These are phyloP conservation scores for Drosophila maculinotata DNA, from an alignment of 2,888 invertebrate species.

Conservation along the genomic window DNA sequence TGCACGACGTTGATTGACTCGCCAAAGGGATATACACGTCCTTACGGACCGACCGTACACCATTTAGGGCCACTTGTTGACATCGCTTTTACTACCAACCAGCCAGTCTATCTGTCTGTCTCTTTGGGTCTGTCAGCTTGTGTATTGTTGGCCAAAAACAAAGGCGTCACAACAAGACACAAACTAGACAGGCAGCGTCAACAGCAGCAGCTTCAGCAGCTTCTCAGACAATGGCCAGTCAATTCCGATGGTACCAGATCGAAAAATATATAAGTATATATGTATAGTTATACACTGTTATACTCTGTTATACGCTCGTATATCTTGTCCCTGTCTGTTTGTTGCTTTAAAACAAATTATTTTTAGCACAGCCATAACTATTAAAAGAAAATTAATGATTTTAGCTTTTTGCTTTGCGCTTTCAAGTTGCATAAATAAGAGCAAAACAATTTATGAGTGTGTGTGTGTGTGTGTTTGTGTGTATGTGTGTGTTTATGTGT, in stretches of 20 bases:
- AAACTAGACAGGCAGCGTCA: conserved; percentile 60
- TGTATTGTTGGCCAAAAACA: conserved; percentile 67
- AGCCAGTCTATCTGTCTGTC: conserved; percentile 17
- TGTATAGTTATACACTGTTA: not conserved
- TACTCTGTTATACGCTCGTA: not conserved
- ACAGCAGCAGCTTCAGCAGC: conserved; percentile 27
- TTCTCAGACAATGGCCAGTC: conserved; percentile 25
- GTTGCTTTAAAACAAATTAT: conserved; percentile 69
- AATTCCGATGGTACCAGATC: conserved; percentile 20
- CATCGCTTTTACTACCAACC: conserved; percentile 17
- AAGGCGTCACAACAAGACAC: conserved; percentile 72
- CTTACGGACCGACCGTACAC: conserved; percentile 47
- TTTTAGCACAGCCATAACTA: conserved; percentile 66
- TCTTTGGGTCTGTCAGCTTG: conserved; percentile 43
- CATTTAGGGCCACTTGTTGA: conserved; percentile 61
- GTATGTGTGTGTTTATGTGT: conserved; percentile 7
- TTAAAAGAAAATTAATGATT: conserved; percentile 73
- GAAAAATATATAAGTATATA: conserved; percentile 6
- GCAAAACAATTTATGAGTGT: conserved; percentile 18
- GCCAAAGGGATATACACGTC: conserved; percentile 55
- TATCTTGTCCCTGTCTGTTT: conserved; percentile 40
- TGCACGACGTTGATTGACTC: conserved; percentile 71
- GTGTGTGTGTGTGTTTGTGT: conserved; percentile 13
- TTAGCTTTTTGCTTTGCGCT: conserved; percentile 62
- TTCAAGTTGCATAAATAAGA: conserved; percentile 53